phyloP scores from a whole-genome alignment of 92 coral and sea anemone genomes.

The Phenganax stokvisi region DNA sequence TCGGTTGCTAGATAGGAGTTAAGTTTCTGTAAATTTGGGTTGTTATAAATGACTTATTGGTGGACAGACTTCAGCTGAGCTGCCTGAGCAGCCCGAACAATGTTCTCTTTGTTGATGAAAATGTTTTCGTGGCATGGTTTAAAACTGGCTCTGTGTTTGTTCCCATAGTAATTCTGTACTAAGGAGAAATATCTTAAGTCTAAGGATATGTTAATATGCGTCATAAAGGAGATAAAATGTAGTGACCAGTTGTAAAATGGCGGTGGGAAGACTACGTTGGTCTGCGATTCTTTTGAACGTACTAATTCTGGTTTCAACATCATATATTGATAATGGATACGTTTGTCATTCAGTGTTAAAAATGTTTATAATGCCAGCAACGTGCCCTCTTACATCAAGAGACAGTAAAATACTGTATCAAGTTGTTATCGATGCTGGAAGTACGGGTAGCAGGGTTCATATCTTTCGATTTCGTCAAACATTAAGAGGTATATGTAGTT shows the following conservation, averaged over 20 bases:
- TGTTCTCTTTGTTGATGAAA: background rate
- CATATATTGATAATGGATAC: background rate
- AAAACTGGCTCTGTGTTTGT: constrained; percentile 15
- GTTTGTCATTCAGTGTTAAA: background rate
- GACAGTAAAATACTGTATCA: constrained; percentile 46
- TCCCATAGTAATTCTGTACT: constrained; percentile 27
- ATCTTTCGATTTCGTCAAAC: constrained; percentile 57
- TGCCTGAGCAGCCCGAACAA: too few species aligned
- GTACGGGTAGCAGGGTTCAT: constrained; percentile 91
- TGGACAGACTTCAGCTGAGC: too few species aligned
- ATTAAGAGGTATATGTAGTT: constrained; percentile 47
- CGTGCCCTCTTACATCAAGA: background rate
- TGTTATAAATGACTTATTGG: too few species aligned
- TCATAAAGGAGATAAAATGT: background rate
- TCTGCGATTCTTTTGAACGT: background rate
- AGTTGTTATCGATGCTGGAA: constrained; percentile 97
- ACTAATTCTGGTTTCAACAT: background rate
- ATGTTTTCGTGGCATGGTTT: too few species aligned
- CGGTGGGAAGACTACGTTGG: background rate
- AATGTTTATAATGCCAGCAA: constrained; percentile 14
- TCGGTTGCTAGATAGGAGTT: too few species aligned
- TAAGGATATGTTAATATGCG: background rate
- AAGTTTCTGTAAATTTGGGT: too few species aligned
- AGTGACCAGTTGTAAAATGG: background rate
- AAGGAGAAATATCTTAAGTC: background rate